Percentiles rank a stretch among this genome's conserved stretches.
Conservation (phyloP, 2,113 vertebrate species). For the Daubentonia madagascariensis region DNA sequence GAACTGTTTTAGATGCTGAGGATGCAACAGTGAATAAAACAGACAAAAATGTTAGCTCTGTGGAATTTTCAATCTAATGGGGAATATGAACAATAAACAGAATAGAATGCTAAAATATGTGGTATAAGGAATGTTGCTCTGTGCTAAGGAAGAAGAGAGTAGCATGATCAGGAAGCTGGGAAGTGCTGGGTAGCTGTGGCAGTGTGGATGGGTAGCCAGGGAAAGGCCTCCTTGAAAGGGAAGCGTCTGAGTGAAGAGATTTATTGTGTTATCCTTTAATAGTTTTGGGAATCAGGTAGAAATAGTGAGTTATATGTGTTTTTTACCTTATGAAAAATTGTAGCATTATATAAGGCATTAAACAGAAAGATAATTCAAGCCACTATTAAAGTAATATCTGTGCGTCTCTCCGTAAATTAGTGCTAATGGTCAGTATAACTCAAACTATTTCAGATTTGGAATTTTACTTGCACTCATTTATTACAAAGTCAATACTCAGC, state of each 20-base stretch:
- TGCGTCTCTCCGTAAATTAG: conserved; percentile 80
- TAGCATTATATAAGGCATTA: conserved; percentile 69
- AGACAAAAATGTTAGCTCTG: neutral
- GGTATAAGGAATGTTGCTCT: neutral
- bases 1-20: neutral
- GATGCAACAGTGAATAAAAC: neutral
- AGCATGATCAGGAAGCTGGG: rapidly evolving
- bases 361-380: conserved; percentile 75
- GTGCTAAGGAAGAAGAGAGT: neutral
- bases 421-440: conserved; percentile 83
- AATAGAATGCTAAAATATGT: neutral
- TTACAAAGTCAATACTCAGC: conserved; percentile 86
- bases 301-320: conserved; percentile 31
- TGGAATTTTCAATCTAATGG: neutral
- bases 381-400: conserved; percentile 69
- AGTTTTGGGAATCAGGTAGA: conserved; percentile 51
- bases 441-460: conserved; percentile 80
- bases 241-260: neutral
- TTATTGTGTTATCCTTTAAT: neutral
- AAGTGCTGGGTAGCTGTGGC: neutral
- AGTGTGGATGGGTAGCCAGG: rapidly evolving
- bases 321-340: conserved; percentile 68
- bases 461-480: conserved; percentile 84
- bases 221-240: neutral
- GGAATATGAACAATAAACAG: neutral